Conservation (phyloP, 1,140 invertebrate species). For the Babylonia areolata region DNA sequence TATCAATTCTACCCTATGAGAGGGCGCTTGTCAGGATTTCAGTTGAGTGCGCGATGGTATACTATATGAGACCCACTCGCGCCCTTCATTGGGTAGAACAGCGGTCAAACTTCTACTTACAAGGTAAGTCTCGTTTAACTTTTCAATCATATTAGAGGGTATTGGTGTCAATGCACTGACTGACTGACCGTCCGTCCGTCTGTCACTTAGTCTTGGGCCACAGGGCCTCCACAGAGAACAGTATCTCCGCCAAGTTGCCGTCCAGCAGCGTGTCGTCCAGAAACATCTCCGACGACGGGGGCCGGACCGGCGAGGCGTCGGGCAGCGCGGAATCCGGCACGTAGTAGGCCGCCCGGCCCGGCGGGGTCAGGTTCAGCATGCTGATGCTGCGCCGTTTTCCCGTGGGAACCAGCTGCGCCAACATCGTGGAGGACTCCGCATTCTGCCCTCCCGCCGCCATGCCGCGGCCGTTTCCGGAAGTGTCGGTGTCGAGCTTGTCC, state of each 20-base stretch:
- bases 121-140: too few relatives aligned
- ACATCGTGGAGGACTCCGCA: neutral
- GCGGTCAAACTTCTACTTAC: too few relatives aligned
- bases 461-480: neutral
- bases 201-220: conserved; percentile 57
- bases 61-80: too few relatives aligned
- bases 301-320: neutral
- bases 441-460: neutral
- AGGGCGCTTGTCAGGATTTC: too few relatives aligned
- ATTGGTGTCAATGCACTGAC: too few relatives aligned
- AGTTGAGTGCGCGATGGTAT: too few relatives aligned
- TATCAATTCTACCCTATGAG: too few relatives aligned
- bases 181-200: too few relatives aligned
- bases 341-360: conserved; percentile 18
- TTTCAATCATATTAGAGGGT: too few relatives aligned
- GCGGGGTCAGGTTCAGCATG: conserved; percentile 39
- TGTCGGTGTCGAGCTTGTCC: conserved; percentile 35
- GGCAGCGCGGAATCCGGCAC: conserved; percentile 17
- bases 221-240: conserved; percentile 60
- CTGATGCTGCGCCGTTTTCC: conserved; percentile 37
- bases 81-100: too few relatives aligned
- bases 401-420: too few relatives aligned
- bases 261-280: conserved; percentile 57
- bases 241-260: conserved; percentile 58
- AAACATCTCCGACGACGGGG: conserved; percentile 28